These are phyloP conservation scores for Rhineura floridana DNA, from an alignment of 2,113 vertebrate species.

Conservation along the genomic window DNA sequence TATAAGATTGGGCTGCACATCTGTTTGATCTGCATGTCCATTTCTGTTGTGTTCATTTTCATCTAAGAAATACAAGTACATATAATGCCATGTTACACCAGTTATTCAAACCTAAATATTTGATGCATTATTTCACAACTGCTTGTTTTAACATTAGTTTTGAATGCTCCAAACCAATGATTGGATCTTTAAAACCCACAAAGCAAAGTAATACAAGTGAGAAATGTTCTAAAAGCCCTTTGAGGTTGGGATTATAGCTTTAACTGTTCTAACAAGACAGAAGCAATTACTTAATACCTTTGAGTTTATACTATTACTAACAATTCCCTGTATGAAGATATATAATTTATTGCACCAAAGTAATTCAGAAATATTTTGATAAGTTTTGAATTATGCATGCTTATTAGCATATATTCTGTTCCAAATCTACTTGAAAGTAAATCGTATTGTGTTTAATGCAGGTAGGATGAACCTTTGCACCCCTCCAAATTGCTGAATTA, in stretches of 20 bases:
- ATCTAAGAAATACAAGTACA: conserved; percentile 54
- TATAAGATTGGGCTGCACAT: not conserved
- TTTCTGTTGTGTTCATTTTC: conserved; percentile 54
- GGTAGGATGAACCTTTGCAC: no score
- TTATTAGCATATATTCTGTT: conserved; percentile 29
- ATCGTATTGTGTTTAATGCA: no score
- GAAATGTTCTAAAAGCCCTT: conserved; percentile 77
- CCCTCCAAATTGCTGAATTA: no score
- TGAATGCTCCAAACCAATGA: conserved; percentile 68
- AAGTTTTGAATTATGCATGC: conserved; percentile 32
- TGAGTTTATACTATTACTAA: conserved; percentile 67
- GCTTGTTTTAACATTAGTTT: conserved; percentile 62
- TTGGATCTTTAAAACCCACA: conserved; percentile 65
- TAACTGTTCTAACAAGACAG: conserved; percentile 69
- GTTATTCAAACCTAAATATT: conserved; percentile 62
- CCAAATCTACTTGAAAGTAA: no score
- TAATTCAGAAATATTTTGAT: conserved; percentile 45
- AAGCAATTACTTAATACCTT: conserved; percentile 69
- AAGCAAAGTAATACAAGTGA: conserved; percentile 69
- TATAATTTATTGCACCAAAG: conserved; percentile 70
- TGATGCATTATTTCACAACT: conserved; percentile 63
- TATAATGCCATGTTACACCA: conserved; percentile 51
- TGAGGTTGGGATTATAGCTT: conserved; percentile 68
- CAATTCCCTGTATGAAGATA: conserved; percentile 68
- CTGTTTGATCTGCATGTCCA: conserved; percentile 44